A percentile compares a stretch with the other conserved stretches of the same genome.
phyloP scores from a whole-genome alignment of 1,140 invertebrate species.

The Agrilus planipennis region DNA sequence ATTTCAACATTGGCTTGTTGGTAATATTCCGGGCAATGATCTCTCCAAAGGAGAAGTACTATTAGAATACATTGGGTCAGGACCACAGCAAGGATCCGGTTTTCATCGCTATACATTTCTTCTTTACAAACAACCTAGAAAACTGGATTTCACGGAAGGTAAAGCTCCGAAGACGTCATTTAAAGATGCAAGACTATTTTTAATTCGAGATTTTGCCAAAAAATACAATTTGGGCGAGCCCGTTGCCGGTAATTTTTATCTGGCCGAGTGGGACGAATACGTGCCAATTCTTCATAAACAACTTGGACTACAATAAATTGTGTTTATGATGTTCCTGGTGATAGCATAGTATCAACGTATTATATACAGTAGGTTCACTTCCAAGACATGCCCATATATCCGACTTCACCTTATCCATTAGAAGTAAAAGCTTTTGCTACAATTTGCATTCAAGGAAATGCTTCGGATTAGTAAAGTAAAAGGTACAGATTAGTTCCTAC shows the following conservation, averaged over 20 bases:
- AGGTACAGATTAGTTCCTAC: too few species aligned
- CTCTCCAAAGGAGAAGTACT: conserved; percentile 52
- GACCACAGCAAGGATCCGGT: conserved; percentile 66
- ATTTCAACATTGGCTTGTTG: conserved; percentile 86
- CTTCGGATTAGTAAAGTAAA: too few species aligned
- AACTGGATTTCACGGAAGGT: conserved; percentile 54
- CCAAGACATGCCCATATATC: too few species aligned
- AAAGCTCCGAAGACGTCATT: conserved; percentile 39
- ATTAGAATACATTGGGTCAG: conserved; percentile 70
- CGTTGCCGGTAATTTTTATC: conserved; percentile 79
- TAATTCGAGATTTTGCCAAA: conserved; percentile 63
- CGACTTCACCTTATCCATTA: too few species aligned
- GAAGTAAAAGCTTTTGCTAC: too few species aligned
- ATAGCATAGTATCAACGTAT: too few species aligned
- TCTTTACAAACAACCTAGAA: conserved; percentile 67
- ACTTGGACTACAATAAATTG: too few species aligned
- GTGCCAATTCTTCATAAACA: conserved; percentile 65
- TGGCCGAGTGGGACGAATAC: conserved; percentile 83
- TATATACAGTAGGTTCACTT: too few species aligned
- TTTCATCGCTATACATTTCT: conserved; percentile 85
- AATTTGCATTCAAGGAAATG: too few species aligned
- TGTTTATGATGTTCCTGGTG: too few species aligned
- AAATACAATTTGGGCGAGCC: conserved; percentile 77
- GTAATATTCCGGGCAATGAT: conserved; percentile 71
- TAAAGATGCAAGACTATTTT: conserved; percentile 56